These are phyloP conservation scores for Oryctes rhinoceros DNA, from an alignment of 1,140 invertebrate genomes.

Conservation along the genomic window DNA sequence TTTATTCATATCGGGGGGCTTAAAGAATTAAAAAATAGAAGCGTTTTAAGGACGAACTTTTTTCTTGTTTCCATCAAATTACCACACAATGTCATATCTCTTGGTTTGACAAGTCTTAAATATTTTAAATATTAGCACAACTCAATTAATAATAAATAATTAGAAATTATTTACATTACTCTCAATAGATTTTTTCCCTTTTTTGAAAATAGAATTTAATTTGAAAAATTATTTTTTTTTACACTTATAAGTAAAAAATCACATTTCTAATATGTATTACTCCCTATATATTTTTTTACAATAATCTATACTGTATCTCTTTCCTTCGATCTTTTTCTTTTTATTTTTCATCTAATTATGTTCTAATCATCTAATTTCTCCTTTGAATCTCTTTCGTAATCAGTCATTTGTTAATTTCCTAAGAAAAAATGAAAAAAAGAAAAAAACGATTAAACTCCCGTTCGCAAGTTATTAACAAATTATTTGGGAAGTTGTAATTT, in stretches of 20 bases:
- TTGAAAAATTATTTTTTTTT: constrained; percentile 12
- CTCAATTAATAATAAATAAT: not conserved
- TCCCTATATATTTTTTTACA: not conserved
- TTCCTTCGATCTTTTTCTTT: not conserved
- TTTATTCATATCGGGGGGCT: not conserved
- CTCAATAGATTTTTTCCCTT: not conserved
- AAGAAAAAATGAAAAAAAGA: not conserved
- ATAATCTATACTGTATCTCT: constrained; percentile 3
- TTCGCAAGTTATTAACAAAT: constrained; percentile 10
- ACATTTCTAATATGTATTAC: constrained; percentile 22
- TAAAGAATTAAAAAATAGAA: constrained; percentile 21
- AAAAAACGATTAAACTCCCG: not conserved
- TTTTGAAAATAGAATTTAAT: constrained; percentile 1
- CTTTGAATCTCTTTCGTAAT: too few species aligned
- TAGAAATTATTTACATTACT: constrained; percentile 9
- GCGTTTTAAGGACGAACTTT: constrained; percentile 29
- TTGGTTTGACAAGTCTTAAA: not conserved
- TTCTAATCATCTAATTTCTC: not conserved
- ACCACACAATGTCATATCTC: constrained; percentile 10
- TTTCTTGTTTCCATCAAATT: constrained; percentile 29
- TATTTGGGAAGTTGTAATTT: constrained; percentile 29
- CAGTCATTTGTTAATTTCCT: not conserved
- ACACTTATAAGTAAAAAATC: constrained; percentile 18
- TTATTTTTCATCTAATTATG: not conserved
- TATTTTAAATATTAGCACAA: constrained; percentile 15